These are phyloP conservation scores for Oreochromis grahami DNA, from an alignment of 2,797 vertebrate genomes.

Conservation along the genomic window DNA sequence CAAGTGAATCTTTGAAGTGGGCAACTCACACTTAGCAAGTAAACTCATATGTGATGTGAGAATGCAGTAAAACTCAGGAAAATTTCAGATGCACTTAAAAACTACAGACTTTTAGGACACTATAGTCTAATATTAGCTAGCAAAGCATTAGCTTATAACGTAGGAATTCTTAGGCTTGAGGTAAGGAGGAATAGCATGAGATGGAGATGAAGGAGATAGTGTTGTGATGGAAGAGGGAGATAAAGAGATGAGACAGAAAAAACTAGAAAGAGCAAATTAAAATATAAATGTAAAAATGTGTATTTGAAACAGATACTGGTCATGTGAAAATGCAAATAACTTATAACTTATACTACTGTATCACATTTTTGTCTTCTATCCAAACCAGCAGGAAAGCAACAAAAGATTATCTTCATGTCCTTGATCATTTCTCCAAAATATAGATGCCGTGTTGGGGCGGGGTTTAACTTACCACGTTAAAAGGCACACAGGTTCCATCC, in stretches of 20 bases:
- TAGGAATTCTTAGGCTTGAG: background rate
- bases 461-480: constrained; percentile 70
- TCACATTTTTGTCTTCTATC: background rate
- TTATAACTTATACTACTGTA: background rate
- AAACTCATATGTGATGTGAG: background rate
- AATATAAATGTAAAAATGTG: background rate
- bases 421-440: background rate
- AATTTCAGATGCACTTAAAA: background rate
- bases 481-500: constrained; percentile 78
- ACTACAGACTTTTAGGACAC: background rate
- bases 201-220: background rate
- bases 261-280: background rate
- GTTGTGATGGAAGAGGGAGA: background rate
- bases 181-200: background rate
- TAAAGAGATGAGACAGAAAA: background rate
- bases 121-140: background rate
- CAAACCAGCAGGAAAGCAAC: background rate
- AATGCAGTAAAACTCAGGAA: background rate
- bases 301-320: background rate
- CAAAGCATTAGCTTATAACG: background rate
- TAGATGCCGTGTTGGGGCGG: background rate
- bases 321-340: background rate
- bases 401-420: background rate
- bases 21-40: background rate
- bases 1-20: fast-evolving